Evolutionary conservation across 2,113 vertebrate genomes (phyloP).

Genomic region (Muntiacus muntjak): DNA sequence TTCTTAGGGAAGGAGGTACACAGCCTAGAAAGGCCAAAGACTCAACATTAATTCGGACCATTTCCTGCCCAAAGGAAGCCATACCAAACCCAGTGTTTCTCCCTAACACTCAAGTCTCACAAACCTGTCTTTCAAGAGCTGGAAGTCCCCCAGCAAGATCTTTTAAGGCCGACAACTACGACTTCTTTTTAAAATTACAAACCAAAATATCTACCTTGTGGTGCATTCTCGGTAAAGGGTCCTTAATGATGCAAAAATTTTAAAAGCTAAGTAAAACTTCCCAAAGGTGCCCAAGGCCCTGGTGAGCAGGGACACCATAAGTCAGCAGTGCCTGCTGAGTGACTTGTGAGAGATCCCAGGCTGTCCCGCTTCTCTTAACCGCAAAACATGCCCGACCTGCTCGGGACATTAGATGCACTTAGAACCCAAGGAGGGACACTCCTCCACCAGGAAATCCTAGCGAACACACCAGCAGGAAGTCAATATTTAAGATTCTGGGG

Average conservation of each 20-base stretch:
- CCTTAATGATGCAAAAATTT: not conserved
- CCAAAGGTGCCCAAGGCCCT: not conserved
- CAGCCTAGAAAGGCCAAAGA: not conserved
- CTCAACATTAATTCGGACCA: not conserved
- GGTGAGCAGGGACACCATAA: not conserved
- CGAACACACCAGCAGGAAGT: conserved; percentile 46
- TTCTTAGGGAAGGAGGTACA: not conserved
- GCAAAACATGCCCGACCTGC: conserved; percentile 44
- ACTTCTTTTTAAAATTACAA: not conserved
- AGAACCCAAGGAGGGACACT: not conserved
- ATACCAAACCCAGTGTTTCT: not conserved
- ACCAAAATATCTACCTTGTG: not conserved
- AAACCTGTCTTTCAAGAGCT: not conserved
- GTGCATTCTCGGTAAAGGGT: not conserved
- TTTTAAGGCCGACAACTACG: not conserved
- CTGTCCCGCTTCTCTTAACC: not conserved
- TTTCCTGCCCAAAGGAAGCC: not conserved
- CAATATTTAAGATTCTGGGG: conserved; percentile 15
- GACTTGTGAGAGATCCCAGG: not conserved
- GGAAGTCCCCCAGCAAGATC: not conserved
- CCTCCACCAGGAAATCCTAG: conserved; percentile 42
- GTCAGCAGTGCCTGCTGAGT: not conserved
- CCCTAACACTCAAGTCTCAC: not conserved
- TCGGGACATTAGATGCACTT: not conserved
- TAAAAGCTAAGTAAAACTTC: not conserved